Conservation (phyloP, 2,113 vertebrate genomes). For the Myotis yumanensis region DNA sequence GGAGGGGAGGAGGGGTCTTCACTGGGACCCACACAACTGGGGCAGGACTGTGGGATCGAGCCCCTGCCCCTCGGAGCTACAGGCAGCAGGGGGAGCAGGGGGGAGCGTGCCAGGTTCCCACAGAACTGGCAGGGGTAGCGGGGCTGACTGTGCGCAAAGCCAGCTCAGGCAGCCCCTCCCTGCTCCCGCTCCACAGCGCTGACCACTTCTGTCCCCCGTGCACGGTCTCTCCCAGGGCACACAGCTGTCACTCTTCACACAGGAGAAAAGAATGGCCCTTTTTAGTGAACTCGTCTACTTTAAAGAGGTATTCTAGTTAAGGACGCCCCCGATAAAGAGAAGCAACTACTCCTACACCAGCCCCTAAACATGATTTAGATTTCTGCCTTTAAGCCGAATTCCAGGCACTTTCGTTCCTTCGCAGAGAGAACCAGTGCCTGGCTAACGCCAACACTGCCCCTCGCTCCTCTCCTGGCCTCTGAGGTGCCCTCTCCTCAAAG, state of each 20-base stretch:
- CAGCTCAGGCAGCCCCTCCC: background rate
- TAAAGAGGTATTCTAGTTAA: background rate
- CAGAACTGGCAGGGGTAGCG: background rate
- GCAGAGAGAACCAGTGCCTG: background rate
- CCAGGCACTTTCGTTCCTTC: background rate
- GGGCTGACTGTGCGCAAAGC: background rate
- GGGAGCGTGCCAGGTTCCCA: background rate
- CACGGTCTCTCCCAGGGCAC: background rate
- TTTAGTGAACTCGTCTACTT: background rate
- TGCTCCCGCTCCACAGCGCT: background rate
- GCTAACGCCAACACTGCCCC: background rate
- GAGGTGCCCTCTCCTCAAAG: background rate
- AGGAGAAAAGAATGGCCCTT: slow-evolving; percentile 7
- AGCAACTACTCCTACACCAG: background rate
- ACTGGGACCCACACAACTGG: background rate
- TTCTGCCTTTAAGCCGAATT: background rate
- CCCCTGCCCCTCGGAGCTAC: background rate
- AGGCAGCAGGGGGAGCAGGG: background rate
- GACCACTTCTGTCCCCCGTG: background rate
- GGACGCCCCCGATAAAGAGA: background rate
- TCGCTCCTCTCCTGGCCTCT: background rate
- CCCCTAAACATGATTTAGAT: background rate
- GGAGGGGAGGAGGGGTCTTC: background rate
- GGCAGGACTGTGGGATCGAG: background rate
- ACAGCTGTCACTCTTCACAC: background rate